Conservation (phyloP, 2,888 invertebrate species). For the Phyto melanocephala region DNA sequence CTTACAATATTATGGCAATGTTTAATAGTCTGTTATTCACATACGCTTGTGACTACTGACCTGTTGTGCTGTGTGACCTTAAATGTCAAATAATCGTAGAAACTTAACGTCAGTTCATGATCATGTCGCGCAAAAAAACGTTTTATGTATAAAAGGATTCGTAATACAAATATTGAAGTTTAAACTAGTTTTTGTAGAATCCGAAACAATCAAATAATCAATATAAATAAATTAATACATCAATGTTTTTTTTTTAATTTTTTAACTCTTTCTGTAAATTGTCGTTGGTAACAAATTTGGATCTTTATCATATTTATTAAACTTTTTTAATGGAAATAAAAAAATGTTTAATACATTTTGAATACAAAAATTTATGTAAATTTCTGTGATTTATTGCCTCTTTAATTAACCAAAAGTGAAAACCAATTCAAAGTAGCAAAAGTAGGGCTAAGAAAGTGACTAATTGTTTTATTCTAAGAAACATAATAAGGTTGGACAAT, state of each 20-base stretch:
- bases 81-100: background rate
- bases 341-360: no score
- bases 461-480: no score
- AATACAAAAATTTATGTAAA: no score
- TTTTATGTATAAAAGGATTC: background rate
- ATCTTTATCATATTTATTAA: background rate
- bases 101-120: background rate
- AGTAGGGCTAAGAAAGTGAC: no score
- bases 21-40: background rate
- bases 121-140: background rate
- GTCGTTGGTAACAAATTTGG: background rate
- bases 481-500: no score
- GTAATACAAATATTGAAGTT: background rate
- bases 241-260: no score
- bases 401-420: background rate
- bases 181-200: background rate
- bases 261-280: background rate
- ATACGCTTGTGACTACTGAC: conserved; percentile 16
- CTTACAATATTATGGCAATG: background rate
- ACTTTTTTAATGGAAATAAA: background rate
- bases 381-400: background rate
- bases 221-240: background rate
- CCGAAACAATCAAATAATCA: background rate
- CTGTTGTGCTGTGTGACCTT: conserved; percentile 25
- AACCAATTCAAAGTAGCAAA: background rate